Conservation (phyloP, 1,140 invertebrate species). For the Magallana angulata region DNA sequence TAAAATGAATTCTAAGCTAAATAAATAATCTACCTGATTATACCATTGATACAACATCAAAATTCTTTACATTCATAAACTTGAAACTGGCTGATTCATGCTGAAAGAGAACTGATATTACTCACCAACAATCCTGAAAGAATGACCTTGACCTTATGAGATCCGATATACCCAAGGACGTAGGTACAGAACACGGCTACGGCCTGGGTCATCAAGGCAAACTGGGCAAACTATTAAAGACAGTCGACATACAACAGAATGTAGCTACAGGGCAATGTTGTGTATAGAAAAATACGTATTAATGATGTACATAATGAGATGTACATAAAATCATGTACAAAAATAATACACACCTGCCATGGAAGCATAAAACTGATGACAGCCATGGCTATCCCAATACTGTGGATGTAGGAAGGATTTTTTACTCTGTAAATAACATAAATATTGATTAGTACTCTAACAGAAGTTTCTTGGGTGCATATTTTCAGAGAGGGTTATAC, state of each 20-base stretch:
- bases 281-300: no score
- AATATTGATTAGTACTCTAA: background rate
- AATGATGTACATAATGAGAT: no score
- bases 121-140: slow-evolving; percentile 81
- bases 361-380: slow-evolving; percentile 77
- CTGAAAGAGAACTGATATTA: slow-evolving; percentile 47
- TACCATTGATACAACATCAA: no score
- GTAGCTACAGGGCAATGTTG: no score
- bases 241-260: background rate
- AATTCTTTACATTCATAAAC: no score
- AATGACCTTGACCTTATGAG: slow-evolving; percentile 80
- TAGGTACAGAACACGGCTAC: slow-evolving; percentile 82
- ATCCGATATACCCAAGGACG: slow-evolving; percentile 83
- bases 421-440: slow-evolving; percentile 60
- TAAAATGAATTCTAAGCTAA: no score
- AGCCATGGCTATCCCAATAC: slow-evolving; percentile 71
- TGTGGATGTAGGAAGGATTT: slow-evolving; percentile 62
- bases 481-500: no score
- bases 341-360: slow-evolving; percentile 75
- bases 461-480: no score
- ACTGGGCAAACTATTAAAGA: slow-evolving; percentile 90
- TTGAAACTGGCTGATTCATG: no score
- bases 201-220: slow-evolving; percentile 86
- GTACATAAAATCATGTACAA: no score
- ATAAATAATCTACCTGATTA: no score